These are phyloP conservation scores for Hemicrepidius hirtus DNA, from an alignment of 2,888 invertebrate genomes.

Conservation along the genomic window DNA sequence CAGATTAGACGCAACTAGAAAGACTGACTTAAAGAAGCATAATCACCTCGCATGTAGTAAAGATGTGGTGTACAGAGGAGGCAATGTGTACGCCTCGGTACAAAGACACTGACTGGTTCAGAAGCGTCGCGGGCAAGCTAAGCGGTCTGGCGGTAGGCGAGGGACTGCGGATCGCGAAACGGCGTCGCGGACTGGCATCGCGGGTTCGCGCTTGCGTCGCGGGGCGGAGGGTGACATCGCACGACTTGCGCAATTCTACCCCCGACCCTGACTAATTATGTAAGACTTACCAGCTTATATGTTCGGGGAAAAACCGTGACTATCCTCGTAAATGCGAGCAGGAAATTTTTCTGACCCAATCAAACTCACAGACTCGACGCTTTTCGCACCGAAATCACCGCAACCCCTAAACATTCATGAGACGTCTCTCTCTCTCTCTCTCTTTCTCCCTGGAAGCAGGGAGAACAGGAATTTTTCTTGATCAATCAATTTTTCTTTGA, in stretches of 20 bases:
- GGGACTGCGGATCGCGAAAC: slow-evolving; percentile 72
- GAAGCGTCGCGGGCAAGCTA: slow-evolving; percentile 72
- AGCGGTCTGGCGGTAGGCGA: slow-evolving; percentile 73
- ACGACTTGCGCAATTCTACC: slow-evolving; percentile 69
- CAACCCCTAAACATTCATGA: slow-evolving; percentile 22
- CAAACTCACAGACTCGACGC: slow-evolving; percentile 5
- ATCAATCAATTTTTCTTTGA: slow-evolving; percentile 9
- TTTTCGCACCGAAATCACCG: background rate
- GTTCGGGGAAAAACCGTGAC: slow-evolving; percentile 53
- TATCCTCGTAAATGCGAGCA: slow-evolving; percentile 42
- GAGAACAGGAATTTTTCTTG: slow-evolving; percentile 15
- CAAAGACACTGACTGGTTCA: slow-evolving; percentile 70
- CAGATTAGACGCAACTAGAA: slow-evolving; percentile 40
- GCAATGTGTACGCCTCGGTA: slow-evolving; percentile 70
- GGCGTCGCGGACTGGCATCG: slow-evolving; percentile 68
- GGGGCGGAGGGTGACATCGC: slow-evolving; percentile 56
- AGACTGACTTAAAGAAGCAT: slow-evolving; percentile 51
- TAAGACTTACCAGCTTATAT: slow-evolving; percentile 53
- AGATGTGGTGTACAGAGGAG: slow-evolving; percentile 51
- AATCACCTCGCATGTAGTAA: slow-evolving; percentile 54
- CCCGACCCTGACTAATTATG: slow-evolving; percentile 55
- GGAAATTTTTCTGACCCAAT: slow-evolving; percentile 49
- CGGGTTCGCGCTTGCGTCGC: slow-evolving; percentile 59
- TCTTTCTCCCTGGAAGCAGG: too few species aligned
- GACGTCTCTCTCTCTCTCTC: background rate